These are phyloP conservation scores for Aphidius colemani DNA, from an alignment of 2,888 invertebrate species.

Conservation along the genomic window DNA sequence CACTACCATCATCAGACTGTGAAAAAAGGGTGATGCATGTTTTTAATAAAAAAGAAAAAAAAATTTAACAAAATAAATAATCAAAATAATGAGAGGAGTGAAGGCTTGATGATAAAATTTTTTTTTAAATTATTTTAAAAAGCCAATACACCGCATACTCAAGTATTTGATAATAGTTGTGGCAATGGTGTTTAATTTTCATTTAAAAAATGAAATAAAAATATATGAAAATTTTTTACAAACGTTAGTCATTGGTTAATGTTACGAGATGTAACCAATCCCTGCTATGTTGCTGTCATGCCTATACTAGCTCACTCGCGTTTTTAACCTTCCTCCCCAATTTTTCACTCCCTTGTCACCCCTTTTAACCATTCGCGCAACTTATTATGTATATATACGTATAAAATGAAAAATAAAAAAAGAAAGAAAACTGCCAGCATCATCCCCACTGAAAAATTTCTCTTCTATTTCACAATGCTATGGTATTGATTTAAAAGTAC, in stretches of 20 bases:
- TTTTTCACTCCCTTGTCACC: slow-evolving; percentile 39
- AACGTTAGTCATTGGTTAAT: slow-evolving; percentile 50
- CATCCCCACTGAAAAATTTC: slow-evolving; percentile 21
- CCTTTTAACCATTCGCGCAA: slow-evolving; percentile 32
- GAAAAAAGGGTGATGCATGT: slow-evolving; percentile 23
- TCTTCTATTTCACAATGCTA: slow-evolving; percentile 59
- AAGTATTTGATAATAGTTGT: slow-evolving; percentile 42
- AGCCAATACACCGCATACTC: slow-evolving; percentile 32
- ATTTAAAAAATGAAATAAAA: no score
- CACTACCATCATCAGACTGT: slow-evolving; percentile 15
- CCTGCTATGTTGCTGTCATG: slow-evolving; percentile 28
- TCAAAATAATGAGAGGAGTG: background rate
- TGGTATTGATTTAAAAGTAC: slow-evolving; percentile 62
- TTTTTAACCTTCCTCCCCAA: slow-evolving; percentile 29
- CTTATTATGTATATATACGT: slow-evolving; percentile 22
- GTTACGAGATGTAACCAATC: slow-evolving; percentile 50
- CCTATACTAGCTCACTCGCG: slow-evolving; percentile 36
- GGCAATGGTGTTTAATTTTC: slow-evolving; percentile 22
- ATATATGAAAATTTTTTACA: slow-evolving; percentile 43
- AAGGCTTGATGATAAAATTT: background rate
- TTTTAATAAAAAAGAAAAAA: slow-evolving; percentile 3
- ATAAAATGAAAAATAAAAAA: slow-evolving; percentile 29
- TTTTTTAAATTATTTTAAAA: slow-evolving; percentile 30
- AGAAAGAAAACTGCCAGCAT: slow-evolving; percentile 30
- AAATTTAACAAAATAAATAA: background rate